Evolutionary conservation across 2,888 invertebrate genomes (phyloP).

Genomic region (Mimumesa dahlbomi): DNA sequence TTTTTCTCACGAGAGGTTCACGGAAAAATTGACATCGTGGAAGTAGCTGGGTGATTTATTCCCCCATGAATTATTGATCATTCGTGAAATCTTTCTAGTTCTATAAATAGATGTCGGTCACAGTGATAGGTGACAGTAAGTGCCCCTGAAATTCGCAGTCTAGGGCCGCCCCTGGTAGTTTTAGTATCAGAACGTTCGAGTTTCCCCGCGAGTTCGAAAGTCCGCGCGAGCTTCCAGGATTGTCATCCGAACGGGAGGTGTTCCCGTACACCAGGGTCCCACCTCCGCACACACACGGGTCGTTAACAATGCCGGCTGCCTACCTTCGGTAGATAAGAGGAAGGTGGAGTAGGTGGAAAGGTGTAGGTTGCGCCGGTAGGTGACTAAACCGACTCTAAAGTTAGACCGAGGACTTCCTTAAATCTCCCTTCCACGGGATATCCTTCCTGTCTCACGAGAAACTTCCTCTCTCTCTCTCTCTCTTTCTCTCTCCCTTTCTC

Average conservation of each 20-base stretch:
- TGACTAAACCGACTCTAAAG: constrained; percentile 60
- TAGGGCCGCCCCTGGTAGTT: too few species aligned
- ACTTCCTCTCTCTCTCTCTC: constrained; percentile 30
- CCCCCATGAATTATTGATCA: too few species aligned
- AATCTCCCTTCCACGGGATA: constrained; percentile 37
- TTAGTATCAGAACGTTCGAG: too few species aligned
- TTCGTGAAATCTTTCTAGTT: too few species aligned
- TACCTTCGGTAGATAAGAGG: constrained; percentile 48
- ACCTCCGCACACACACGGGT: constrained; percentile 30
- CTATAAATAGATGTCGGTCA: too few species aligned
- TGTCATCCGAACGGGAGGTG: constrained; percentile 26
- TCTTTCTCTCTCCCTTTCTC: neutral
- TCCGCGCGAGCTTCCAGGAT: constrained; percentile 24
- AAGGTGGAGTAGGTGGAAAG: constrained; percentile 50
- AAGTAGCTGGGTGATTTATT: too few species aligned
- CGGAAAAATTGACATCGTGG: too few species aligned
- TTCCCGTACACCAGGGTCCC: constrained; percentile 31
- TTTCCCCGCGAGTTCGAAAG: constrained; percentile 1
- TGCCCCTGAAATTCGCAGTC: too few species aligned
- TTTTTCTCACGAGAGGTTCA: too few species aligned
- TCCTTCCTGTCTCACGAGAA: constrained; percentile 44
- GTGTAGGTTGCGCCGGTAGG: constrained; percentile 57
- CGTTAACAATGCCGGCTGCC: constrained; percentile 47
- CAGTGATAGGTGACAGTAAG: too few species aligned
- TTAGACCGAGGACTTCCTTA: constrained; percentile 43